Evolutionary conservation across 2,888 invertebrate genomes (phyloP).

Genomic region (Eurois occulta): DNA sequence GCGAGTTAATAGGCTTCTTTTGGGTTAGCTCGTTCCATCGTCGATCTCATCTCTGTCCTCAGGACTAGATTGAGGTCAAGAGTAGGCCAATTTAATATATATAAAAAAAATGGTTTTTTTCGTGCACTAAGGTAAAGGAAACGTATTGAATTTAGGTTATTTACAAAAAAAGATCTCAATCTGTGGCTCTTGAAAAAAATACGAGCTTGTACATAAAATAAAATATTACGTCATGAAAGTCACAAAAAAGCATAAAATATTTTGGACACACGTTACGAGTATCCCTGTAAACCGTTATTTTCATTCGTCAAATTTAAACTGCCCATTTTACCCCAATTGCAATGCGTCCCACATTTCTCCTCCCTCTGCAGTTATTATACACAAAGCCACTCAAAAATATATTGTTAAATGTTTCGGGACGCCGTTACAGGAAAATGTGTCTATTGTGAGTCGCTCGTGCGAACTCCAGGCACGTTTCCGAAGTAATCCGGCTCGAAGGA

Average conservation of each 20-base stretch:
- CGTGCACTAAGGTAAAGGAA: no score
- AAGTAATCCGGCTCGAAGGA: constrained; percentile 41
- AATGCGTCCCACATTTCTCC: constrained; percentile 26
- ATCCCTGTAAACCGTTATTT: background rate
- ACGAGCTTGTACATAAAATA: background rate
- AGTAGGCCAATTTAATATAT: no score
- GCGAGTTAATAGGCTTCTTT: no score
- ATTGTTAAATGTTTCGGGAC: constrained; percentile 34
- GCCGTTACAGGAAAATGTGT: constrained; percentile 47
- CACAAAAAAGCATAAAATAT: background rate
- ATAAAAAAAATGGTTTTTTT: no score
- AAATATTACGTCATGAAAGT: background rate
- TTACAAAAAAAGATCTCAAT: background rate
- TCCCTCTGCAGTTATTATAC: constrained; percentile 37
- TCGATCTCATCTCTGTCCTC: no score
- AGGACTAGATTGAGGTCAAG: no score
- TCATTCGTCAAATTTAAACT: constrained; percentile 12
- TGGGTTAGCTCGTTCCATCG: no score
- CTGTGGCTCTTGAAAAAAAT: background rate
- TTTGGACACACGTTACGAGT: background rate
- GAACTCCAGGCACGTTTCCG: constrained; percentile 55
- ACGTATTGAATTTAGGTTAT: background rate
- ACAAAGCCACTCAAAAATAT: constrained; percentile 46
- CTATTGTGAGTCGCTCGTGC: constrained; percentile 50
- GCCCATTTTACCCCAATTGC: background rate